phyloP scores from a whole-genome alignment of 2,797 vertebrate genomes.

The Trematomus bernacchii region DNA sequence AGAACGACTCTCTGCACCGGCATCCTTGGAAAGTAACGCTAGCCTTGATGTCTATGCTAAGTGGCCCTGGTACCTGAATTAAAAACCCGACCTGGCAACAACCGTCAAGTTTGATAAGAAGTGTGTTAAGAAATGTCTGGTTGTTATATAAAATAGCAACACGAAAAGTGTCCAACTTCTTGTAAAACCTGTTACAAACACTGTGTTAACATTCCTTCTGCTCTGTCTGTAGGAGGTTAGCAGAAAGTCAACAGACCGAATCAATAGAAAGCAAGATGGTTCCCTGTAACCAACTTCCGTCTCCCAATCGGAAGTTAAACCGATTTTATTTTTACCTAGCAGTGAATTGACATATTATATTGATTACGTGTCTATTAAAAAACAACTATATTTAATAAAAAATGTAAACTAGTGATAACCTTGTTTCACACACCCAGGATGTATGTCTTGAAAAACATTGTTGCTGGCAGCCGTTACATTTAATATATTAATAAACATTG shows the following conservation, averaged over 20 bases:
- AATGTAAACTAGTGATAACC: fast-evolving
- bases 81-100: slow-evolving; percentile 18
- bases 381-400: background rate
- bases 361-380: background rate
- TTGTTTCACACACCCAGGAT: background rate
- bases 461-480: background rate
- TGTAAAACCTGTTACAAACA: background rate
- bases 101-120: background rate
- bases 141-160: background rate
- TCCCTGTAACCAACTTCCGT: slow-evolving; percentile 40
- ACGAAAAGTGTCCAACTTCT: fast-evolving
- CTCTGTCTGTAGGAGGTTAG: background rate
- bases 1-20: slow-evolving; percentile 80
- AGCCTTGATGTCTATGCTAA: background rate
- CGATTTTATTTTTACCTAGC: background rate
- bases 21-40: slow-evolving; percentile 48
- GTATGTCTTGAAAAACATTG: background rate
- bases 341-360: fast-evolving
- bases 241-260: slow-evolving; percentile 9
- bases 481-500: background rate
- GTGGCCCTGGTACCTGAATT: background rate
- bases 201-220: background rate
- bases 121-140: too few relatives aligned
- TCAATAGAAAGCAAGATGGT: background rate
- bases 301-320: background rate